Evolutionary conservation across 2,888 invertebrate genomes (phyloP), one percentile per base, ranked within the genome.

Genomic region (Watsonalla cultraria): DNA sequence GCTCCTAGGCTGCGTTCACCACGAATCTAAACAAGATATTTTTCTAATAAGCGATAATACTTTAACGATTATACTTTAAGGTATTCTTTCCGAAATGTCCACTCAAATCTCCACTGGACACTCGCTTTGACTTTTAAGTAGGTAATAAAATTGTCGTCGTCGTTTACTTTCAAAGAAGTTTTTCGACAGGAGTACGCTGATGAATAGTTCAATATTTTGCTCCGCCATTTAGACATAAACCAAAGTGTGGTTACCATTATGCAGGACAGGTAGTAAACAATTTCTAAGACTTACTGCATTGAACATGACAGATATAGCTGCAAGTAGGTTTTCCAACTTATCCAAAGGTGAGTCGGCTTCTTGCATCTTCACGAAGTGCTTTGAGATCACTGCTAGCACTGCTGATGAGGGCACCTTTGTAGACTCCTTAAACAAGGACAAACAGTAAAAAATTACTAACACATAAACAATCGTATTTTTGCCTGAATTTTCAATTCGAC

Each of bases 311-410:
- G 97, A 96, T 70, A 97, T 96, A 61, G 96, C 95, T 51, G 95
- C 94, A n/a, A 98, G 91, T 55, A 99, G 93, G 73, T 96, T 94
- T 83, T 99, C 98, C 60, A 99, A 91, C 81, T 99, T 99, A 76
- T 98, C 97, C 66, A 98, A 84, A 0, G 98, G 98, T 35, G 98
- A 95, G 82, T 98, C 98, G 33, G 97, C 96, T 76, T 94, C 95
- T 90, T 98, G 98, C 85, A 98, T 94, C 68, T 95, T 94, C 58
- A 94, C 92, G 74, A 98, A 93, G 80, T 94, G 93, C 73, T 94
- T 94, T 57, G 95, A 94, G 72, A 98, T 97, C 60, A 93, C 92
- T 52, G 95, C 94, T 78, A 98, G 86, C 50, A 95, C 94, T 13
- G 92, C 87, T 51, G 95, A 92, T 11, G 95, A 93, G 39, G 97